Base-by-base conservation (phyloP, 2,797 vertebrate species). In the Anguilla megastoma region DNA sequence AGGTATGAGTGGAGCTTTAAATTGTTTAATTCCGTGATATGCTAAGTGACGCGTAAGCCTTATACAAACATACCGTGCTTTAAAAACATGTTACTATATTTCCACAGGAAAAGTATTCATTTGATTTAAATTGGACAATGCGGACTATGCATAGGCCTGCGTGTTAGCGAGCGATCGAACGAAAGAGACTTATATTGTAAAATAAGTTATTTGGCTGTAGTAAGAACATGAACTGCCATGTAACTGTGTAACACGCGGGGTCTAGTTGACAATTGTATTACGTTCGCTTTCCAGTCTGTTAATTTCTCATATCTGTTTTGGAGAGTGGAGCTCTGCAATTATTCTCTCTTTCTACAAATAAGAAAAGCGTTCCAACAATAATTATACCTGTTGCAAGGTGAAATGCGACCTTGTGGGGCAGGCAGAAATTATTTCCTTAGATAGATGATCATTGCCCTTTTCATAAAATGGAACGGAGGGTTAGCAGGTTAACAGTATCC, bases 1-100 rank as follows among this genome's bases (percentile, higher is more conserved):
- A 96, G 97, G 97, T 97, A 95, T 85, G 90, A 3, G 54, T 9
- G 41, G 36, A 21, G n/a, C 36, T 52, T 54, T 45, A 45, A 18
- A 24, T 30, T 36, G 8, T 76, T 33, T 76, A 36, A 33, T 16
- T 76, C 63, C 63, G 7, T 27, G 24, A 69, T 8, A 69, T 27
- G 63, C 63, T 69, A n/a, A 45, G 63, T 27, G 7, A 69, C 63
- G 63, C 8, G 63, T 27, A 69, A 45, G 63, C n/a, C 63, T 69
- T 9, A 27, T 24, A 69, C n/a, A 69, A 1, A 27, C 63, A 58
- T 58, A 58, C 56, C 14, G n/a, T 69, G 24, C 24, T 69, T 69
- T 9, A n/a, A 9, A n/a, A 27, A 6, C 7, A n/a, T 69, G 24
- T 27, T 69, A 27, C n/a, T 9, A 69, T 69, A 58, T 69, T 27